Conservation (phyloP, 2,113 vertebrate species). For the Gobius niger region DNA sequence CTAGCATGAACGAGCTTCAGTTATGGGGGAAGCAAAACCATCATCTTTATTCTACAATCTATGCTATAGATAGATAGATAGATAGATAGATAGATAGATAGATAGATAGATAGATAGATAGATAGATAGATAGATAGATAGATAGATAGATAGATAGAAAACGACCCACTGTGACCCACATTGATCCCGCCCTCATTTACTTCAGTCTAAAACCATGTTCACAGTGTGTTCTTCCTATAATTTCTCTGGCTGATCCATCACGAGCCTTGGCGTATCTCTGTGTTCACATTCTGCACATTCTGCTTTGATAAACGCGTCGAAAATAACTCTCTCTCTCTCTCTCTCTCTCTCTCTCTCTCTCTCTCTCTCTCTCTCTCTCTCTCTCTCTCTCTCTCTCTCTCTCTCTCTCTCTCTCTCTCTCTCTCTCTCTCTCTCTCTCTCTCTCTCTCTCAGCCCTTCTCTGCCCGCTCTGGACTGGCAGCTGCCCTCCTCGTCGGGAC, state of each 20-base stretch:
- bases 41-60: too few species aligned
- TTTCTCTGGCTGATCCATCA: constrained; percentile 11
- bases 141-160: too few species aligned
- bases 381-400: constrained; percentile 46
- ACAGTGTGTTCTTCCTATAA: constrained; percentile 7
- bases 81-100: too few species aligned
- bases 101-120: too few species aligned
- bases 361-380: background rate
- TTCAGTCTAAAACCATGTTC: background rate
- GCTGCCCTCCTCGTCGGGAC: constrained; percentile 91
- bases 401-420: constrained; percentile 62
- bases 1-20: too few species aligned
- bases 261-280: background rate
- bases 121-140: too few species aligned
- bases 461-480: constrained; percentile 97
- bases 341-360: background rate
- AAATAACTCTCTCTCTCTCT: constrained; percentile 35
- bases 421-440: background rate
- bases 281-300: constrained; percentile 54
- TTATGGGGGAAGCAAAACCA: too few species aligned
- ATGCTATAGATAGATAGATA: too few species aligned
- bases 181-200: background rate
- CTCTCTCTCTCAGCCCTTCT: constrained; percentile 79
- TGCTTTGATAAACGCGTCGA: constrained; percentile 41
- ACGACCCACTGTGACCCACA: background rate